Evolutionary conservation across 2,888 invertebrate genomes (phyloP).

Genomic region (Pseudococcus jackbeardsleyi): DNA sequence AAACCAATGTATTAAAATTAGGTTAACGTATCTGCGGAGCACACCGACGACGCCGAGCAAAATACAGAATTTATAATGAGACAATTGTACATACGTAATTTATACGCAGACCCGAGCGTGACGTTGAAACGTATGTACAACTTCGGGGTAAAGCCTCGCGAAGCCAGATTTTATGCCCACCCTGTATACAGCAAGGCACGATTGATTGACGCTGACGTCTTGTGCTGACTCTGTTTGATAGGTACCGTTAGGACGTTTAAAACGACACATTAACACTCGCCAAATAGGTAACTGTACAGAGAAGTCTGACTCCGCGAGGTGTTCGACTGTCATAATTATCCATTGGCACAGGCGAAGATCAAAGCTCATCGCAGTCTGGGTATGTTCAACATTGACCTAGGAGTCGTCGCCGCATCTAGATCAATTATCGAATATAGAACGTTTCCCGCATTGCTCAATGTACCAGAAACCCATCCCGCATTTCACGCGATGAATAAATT

Average conservation of each 20-base stretch:
- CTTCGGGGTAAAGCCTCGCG: neutral
- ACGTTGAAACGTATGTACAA: neutral
- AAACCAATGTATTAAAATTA: conserved; percentile 30
- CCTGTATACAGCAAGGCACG: neutral
- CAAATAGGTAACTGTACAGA: conserved; percentile 8
- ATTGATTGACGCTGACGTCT: neutral
- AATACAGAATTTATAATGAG: conserved; percentile 47
- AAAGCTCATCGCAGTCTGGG: neutral
- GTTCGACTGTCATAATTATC: neutral
- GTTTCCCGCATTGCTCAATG: conserved; percentile 43
- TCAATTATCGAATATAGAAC: conserved; percentile 30
- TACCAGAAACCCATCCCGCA: conserved; percentile 11
- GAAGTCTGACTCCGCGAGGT: neutral
- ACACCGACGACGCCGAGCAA: neutral
- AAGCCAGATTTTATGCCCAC: neutral
- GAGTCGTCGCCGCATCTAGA: neutral
- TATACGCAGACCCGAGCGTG: neutral
- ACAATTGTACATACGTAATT: neutral
- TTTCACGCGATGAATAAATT: neutral
- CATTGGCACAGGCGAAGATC: neutral
- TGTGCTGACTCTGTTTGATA: neutral
- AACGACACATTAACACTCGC: conserved; percentile 39
- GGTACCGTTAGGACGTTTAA: conserved; percentile 33
- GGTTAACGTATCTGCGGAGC: conserved; percentile 36
- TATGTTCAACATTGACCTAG: neutral